A percentile compares a stretch with the other conserved stretches of the same genome.
These are phyloP conservation scores for Callitettix versicolor DNA, from an alignment of 1,140 invertebrate species.

Conservation along the genomic window DNA sequence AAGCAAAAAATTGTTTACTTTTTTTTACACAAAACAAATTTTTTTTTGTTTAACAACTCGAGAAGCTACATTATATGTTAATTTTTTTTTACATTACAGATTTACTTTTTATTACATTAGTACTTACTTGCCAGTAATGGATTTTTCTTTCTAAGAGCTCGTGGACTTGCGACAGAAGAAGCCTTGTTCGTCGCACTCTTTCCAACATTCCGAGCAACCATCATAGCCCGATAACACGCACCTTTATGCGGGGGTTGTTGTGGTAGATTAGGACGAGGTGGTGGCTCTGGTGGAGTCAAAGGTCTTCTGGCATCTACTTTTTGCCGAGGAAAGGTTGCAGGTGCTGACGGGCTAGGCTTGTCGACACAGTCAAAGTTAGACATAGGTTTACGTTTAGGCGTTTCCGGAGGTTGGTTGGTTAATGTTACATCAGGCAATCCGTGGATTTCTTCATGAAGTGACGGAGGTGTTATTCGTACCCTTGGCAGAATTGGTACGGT, in stretches of 20 bases:
- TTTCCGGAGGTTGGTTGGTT: conserved; percentile 4
- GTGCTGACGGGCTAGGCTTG: conserved; percentile 3
- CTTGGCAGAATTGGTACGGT: conserved; percentile 6
- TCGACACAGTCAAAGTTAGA: conserved; percentile 12
- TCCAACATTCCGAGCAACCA: conserved; percentile 38
- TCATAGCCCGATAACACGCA: conserved; percentile 39
- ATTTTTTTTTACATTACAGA: too few relatives aligned
- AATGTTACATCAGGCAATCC: conserved; percentile 12
- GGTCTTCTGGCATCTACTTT: conserved; percentile 29
- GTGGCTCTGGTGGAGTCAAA: conserved; percentile 37
- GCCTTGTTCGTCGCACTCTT: conserved; percentile 30
- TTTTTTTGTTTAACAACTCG: too few relatives aligned
- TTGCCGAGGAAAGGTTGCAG: conserved; percentile 25
- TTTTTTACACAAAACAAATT: too few relatives aligned
- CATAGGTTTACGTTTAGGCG: conserved; percentile 10
- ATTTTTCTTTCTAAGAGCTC: conserved; percentile 50
- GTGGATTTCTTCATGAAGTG: conserved; percentile 5
- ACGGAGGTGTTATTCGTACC: conserved; percentile 2
- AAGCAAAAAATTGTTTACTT: too few relatives aligned
- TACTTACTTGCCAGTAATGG: conserved; percentile 56
- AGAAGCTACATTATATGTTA: too few relatives aligned
- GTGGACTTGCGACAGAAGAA: conserved; percentile 31
- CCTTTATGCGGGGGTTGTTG: conserved; percentile 25
- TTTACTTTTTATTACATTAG: too few relatives aligned
- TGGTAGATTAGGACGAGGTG: conserved; percentile 33